A percentile compares a stretch with the other conserved stretches of the same genome.
Evolutionary conservation across 2,888 invertebrate species (phyloP).

Genomic region (Conops quadrifasciatus): DNA sequence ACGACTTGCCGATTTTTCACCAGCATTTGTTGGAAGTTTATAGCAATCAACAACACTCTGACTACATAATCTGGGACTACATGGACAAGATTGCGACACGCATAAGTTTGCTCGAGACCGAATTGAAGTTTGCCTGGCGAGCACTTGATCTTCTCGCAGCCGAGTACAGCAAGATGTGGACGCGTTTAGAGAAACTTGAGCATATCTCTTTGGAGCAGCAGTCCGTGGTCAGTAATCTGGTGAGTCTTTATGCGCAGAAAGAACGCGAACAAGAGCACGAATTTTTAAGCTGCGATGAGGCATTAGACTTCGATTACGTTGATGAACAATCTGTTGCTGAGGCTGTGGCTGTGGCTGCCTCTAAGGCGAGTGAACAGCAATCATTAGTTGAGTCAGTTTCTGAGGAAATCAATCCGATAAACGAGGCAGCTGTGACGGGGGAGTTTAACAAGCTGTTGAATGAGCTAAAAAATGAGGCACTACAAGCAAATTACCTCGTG

Average conservation of each 20-base stretch:
- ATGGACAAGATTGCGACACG: conserved; percentile 90
- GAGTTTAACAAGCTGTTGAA: conserved; percentile 52
- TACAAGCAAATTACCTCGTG: conserved; percentile 38
- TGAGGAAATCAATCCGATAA: conserved; percentile 23
- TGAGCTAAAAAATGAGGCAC: conserved; percentile 53
- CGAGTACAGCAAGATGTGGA: conserved; percentile 95
- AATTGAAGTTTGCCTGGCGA: conserved; percentile 91
- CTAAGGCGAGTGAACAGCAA: conserved; percentile 47
- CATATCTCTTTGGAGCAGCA: conserved; percentile 88
- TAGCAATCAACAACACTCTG: conserved; percentile 69
- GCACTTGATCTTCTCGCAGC: conserved; percentile 89
- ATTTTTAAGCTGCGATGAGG: conserved; percentile 45
- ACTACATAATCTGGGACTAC: conserved; percentile 87
- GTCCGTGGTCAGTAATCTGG: conserved; percentile 86
- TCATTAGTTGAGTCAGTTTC: conserved; percentile 14
- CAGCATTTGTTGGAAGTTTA: conserved; percentile 59
- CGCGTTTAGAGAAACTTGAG: conserved; percentile 86
- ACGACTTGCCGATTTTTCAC: conserved; percentile 54
- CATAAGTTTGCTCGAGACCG: conserved; percentile 87
- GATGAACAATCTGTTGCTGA: conserved; percentile 41
- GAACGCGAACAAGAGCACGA: conserved; percentile 39
- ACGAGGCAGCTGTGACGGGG: conserved; percentile 42
- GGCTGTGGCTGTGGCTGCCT: conserved; percentile 45
- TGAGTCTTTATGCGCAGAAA: conserved; percentile 63
- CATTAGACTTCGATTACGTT: conserved; percentile 17